Evolutionary conservation across 2,797 vertebrate genomes (phyloP).

Genomic region (Mastacembelus armatus): DNA sequence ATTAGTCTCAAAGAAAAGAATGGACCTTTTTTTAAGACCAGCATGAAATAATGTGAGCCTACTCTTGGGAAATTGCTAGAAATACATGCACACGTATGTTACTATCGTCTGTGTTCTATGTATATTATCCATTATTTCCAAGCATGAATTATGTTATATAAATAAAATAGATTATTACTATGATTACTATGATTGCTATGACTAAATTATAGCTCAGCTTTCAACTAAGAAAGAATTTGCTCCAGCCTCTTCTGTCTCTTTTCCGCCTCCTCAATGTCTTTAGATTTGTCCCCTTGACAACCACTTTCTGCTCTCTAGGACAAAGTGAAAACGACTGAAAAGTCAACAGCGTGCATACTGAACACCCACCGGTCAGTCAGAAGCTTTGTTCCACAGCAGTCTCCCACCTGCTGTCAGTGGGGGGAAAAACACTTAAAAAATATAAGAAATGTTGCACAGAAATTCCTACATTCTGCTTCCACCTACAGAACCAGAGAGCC

Average conservation of each 20-base stretch:
- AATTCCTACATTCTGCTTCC: slow-evolving; percentile 7
- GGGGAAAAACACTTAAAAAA: slow-evolving; percentile 8
- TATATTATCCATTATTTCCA: neutral
- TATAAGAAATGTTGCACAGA: slow-evolving; percentile 16
- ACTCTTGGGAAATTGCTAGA: neutral
- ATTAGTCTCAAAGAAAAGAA: neutral
- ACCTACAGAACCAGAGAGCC: slow-evolving; percentile 15
- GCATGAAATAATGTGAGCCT: neutral
- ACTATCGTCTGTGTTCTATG: neutral
- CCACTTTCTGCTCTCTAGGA: slow-evolving; percentile 52
- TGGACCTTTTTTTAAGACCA: too few species aligned
- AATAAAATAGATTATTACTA: slow-evolving; percentile 13
- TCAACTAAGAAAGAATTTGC: slow-evolving; percentile 9
- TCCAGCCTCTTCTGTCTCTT: neutral
- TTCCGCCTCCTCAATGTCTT: neutral
- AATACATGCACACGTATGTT: neutral
- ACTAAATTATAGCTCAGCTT: slow-evolving; percentile 24
- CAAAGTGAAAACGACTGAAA: slow-evolving; percentile 60
- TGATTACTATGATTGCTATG: slow-evolving; percentile 18
- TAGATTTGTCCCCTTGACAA: slow-evolving; percentile 60
- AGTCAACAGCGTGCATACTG: slow-evolving; percentile 37
- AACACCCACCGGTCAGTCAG: slow-evolving; percentile 40
- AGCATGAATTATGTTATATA: neutral
- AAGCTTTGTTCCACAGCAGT: slow-evolving; percentile 24
- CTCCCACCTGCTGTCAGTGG: slow-evolving; percentile 38